phyloP scores from a whole-genome alignment of 2,888 invertebrate genomes.

The Nymphalis c-album region DNA sequence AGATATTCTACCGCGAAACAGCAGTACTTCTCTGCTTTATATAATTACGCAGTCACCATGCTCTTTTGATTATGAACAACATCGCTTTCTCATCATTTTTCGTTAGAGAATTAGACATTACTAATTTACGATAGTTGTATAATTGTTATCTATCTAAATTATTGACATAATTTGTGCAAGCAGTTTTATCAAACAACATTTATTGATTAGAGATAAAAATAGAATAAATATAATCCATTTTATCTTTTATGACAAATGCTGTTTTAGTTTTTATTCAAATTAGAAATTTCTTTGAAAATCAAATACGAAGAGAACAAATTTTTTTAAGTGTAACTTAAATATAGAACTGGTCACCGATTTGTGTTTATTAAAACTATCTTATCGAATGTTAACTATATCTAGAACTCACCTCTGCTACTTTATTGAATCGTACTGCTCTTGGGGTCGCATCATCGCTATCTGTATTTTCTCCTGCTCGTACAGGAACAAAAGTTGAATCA shows the following conservation, averaged over 20 bases:
- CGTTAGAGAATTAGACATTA: no score
- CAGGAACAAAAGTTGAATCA: slow-evolving; percentile 95
- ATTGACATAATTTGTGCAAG: background rate
- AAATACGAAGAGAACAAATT: background rate
- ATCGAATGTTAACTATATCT: background rate
- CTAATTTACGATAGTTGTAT: background rate
- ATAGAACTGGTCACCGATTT: background rate
- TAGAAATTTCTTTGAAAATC: no score
- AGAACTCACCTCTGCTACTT: slow-evolving; percentile 87
- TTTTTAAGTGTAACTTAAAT: no score
- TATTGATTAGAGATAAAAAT: slow-evolving; percentile 5
- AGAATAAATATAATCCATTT: background rate
- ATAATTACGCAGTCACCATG: no score
- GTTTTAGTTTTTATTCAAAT: background rate
- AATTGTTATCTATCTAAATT: background rate
- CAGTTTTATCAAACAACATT: background rate
- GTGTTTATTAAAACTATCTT: background rate
- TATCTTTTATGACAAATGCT: background rate
- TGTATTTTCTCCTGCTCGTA: slow-evolving; percentile 88
- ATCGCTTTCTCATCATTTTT: no score
- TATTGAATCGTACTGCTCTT: slow-evolving; percentile 94
- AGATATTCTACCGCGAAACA: no score
- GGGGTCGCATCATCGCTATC: slow-evolving; percentile 89
- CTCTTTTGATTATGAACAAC: no score
- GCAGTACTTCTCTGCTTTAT: no score